These are phyloP conservation scores for Noctua pronuba DNA, from an alignment of 2,888 invertebrate genomes.

Conservation along the genomic window DNA sequence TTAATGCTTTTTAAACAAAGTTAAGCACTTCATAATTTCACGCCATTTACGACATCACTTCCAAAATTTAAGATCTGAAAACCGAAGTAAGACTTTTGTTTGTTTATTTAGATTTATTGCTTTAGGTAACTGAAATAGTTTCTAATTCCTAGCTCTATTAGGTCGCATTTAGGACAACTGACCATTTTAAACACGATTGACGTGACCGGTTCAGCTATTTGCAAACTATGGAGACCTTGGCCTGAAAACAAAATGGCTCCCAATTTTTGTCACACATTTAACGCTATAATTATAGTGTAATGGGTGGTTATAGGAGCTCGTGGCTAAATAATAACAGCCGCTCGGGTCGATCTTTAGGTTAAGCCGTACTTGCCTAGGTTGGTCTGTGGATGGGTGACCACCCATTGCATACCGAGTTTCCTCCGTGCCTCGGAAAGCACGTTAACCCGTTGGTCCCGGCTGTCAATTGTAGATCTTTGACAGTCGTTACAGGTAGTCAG, in stretches of 20 bases:
- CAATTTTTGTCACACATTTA: slow-evolving; percentile 19
- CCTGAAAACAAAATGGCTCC: slow-evolving; percentile 21
- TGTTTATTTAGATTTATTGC: background rate
- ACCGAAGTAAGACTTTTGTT: background rate
- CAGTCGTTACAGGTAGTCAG: no score
- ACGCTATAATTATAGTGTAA: background rate
- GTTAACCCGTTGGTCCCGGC: no score
- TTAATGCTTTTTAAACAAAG: background rate
- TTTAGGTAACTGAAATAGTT: background rate
- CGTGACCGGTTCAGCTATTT: slow-evolving; percentile 20
- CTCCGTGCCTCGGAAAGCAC: no score
- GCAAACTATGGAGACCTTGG: slow-evolving; percentile 32
- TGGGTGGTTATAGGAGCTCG: no score
- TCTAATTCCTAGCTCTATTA: slow-evolving; percentile 7
- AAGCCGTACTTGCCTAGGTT: no score
- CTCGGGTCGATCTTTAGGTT: no score
- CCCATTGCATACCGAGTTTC: no score
- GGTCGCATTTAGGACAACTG: slow-evolving; percentile 20
- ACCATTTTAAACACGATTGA: slow-evolving; percentile 8
- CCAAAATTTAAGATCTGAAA: background rate
- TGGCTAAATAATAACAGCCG: no score
- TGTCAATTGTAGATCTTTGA: no score
- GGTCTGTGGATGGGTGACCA: no score
- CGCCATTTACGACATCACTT: background rate
- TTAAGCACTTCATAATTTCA: background rate